Evolutionary conservation across 2,113 vertebrate species (phyloP).

Genomic region (Neodon shergylaensis): DNA sequence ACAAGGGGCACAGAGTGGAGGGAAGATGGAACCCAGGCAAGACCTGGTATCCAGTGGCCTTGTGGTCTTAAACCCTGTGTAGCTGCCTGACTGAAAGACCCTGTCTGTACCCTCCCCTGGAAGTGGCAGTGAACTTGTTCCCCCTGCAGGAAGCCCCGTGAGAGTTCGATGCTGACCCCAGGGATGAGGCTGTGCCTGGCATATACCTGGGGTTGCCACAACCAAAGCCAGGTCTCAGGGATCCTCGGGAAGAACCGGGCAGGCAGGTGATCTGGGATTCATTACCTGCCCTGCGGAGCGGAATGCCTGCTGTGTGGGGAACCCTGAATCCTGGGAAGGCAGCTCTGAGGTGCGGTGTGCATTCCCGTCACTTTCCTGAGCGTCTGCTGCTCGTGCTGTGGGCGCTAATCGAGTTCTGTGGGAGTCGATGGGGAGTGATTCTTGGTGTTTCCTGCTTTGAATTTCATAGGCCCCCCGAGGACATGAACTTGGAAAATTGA

Average conservation of each 20-base stretch:
- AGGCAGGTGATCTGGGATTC: neutral
- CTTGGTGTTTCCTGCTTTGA: constrained; percentile 4
- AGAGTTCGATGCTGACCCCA: neutral
- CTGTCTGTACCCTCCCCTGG: neutral
- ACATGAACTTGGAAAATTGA: neutral
- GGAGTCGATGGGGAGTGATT: neutral
- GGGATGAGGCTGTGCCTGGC: neutral
- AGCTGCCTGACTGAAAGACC: neutral
- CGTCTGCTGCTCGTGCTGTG: neutral
- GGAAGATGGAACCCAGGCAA: neutral
- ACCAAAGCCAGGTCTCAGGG: too few species aligned
- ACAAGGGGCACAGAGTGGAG: neutral
- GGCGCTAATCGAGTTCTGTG: neutral
- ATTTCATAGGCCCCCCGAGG: neutral
- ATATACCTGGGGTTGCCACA: neutral
- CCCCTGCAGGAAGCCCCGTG: neutral
- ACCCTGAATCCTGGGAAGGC: neutral
- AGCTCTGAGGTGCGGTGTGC: neutral
- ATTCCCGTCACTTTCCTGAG: neutral
- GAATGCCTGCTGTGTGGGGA: too few species aligned
- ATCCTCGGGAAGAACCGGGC: neutral
- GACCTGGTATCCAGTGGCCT: rapidly evolving
- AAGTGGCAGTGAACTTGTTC: too few species aligned
- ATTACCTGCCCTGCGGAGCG: neutral
- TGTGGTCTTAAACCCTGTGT: neutral